phyloP scores from a whole-genome alignment of 2,888 invertebrate genomes.

The Acrocera orbiculus region DNA sequence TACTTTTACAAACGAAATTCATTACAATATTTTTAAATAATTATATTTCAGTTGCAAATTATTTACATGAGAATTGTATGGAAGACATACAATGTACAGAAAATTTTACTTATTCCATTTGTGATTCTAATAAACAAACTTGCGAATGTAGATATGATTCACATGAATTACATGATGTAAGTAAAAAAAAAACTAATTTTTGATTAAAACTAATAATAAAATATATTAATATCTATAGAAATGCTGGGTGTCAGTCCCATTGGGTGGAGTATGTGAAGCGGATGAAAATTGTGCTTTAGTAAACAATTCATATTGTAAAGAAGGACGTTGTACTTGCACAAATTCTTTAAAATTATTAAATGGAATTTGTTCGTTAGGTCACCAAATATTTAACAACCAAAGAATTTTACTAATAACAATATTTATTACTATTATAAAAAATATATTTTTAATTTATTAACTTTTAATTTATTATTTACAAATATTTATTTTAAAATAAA shows the following conservation, averaged over 20 bases:
- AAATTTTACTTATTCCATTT: constrained; percentile 10
- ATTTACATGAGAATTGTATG: constrained; percentile 11
- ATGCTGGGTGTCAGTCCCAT: constrained; percentile 14
- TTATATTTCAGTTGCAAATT: constrained; percentile 8
- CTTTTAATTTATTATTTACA: no score
- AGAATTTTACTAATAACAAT: no score
- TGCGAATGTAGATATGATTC: constrained; percentile 12
- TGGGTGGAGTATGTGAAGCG: constrained; percentile 14
- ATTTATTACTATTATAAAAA: no score
- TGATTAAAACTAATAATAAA: constrained; percentile 6
- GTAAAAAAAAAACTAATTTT: no score
- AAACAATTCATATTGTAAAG: constrained; percentile 9
- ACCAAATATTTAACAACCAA: constrained; percentile 9
- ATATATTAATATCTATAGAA: constrained; percentile 11
- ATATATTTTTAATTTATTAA: no score
- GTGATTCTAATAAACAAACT: constrained; percentile 9
- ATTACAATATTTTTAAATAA: not conserved
- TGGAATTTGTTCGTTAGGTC: constrained; percentile 10
- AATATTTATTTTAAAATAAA: no score
- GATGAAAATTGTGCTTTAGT: constrained; percentile 14
- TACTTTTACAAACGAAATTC: not conserved
- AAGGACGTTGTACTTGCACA: constrained; percentile 10
- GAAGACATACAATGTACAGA: constrained; percentile 13
- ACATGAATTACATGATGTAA: constrained; percentile 13
- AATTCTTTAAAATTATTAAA: constrained; percentile 8